A percentile compares a stretch with the other conserved stretches of the same genome.
phyloP scores from a whole-genome alignment of 2,113 vertebrate species.

The Periophthalmus modestus region DNA sequence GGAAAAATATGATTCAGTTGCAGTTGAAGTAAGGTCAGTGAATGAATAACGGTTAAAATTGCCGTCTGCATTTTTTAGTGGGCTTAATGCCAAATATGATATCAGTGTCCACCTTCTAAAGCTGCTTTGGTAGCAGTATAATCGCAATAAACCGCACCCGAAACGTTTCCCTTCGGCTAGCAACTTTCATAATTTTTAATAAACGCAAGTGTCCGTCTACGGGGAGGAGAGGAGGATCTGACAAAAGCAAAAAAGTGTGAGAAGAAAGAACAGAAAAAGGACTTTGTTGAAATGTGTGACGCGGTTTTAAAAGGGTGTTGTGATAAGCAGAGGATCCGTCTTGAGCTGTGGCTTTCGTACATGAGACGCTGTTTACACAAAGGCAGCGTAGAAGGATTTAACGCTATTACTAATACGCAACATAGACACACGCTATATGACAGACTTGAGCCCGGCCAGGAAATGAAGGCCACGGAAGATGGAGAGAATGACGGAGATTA shows the following conservation, averaged over 20 bases:
- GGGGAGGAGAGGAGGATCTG: neutral
- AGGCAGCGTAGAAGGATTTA: slow-evolving; percentile 62
- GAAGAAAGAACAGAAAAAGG: slow-evolving; percentile 44
- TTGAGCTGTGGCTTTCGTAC: slow-evolving; percentile 57
- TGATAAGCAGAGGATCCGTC: slow-evolving; percentile 57
- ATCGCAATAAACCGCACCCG: neutral
- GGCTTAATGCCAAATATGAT: slow-evolving; percentile 5
- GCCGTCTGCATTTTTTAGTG: neutral
- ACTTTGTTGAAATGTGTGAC: slow-evolving; percentile 53
- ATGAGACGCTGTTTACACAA: slow-evolving; percentile 61
- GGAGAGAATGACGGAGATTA: slow-evolving; percentile 65
- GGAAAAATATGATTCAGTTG: neutral
- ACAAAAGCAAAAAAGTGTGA: slow-evolving; percentile 49
- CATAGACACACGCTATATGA: slow-evolving; percentile 28
- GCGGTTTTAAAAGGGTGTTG: slow-evolving; percentile 60
- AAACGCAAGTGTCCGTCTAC: slow-evolving; percentile 12
- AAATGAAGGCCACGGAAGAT: slow-evolving; percentile 63
- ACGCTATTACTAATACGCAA: slow-evolving; percentile 45
- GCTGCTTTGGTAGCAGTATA: slow-evolving; percentile 1
- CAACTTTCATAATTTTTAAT: slow-evolving; percentile 3
- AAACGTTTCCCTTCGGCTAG: neutral
- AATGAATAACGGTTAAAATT: neutral
- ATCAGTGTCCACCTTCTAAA: slow-evolving; percentile 4
- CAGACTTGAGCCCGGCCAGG: slow-evolving; percentile 53
- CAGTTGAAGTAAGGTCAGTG: neutral